Evolutionary conservation across 2,797 vertebrate species (phyloP).

Genomic region (Falco novaeseelandiae): DNA sequence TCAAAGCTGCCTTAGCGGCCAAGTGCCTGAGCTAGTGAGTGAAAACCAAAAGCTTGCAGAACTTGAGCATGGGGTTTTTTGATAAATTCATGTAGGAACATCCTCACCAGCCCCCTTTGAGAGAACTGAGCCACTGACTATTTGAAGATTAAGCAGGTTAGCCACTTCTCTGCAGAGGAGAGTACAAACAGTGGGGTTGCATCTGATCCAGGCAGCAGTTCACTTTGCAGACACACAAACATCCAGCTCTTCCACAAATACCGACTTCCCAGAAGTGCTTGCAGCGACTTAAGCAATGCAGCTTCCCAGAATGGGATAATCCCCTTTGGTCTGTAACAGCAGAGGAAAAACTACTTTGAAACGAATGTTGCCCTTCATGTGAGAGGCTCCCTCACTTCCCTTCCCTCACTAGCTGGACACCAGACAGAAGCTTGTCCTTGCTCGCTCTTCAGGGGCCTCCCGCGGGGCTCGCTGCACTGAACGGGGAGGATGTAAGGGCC

Average conservation of each 20-base stretch:
- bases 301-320: constrained; percentile 17
- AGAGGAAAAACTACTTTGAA: not conserved
- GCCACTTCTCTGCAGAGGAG: not conserved
- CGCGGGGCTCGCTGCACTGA: not conserved
- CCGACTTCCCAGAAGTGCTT: not conserved
- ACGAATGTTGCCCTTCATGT: not conserved
- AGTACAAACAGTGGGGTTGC: not conserved
- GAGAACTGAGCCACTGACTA: not conserved
- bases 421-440: not conserved
- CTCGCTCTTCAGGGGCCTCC: not conserved
- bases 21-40: not conserved
- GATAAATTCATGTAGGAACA: not conserved
- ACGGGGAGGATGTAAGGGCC: not conserved
- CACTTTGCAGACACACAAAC: not conserved
- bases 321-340: not conserved
- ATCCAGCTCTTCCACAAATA: not conserved
- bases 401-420: not conserved
- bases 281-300: not conserved
- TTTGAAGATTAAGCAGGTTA: not conserved
- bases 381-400: not conserved
- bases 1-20: not conserved
- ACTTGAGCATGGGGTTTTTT: not conserved
- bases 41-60: not conserved
- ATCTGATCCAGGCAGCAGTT: not conserved
- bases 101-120: not conserved